These are phyloP conservation scores for Cosmorhoe ocellata DNA, from an alignment of 2,888 invertebrate species.

Conservation along the genomic window DNA sequence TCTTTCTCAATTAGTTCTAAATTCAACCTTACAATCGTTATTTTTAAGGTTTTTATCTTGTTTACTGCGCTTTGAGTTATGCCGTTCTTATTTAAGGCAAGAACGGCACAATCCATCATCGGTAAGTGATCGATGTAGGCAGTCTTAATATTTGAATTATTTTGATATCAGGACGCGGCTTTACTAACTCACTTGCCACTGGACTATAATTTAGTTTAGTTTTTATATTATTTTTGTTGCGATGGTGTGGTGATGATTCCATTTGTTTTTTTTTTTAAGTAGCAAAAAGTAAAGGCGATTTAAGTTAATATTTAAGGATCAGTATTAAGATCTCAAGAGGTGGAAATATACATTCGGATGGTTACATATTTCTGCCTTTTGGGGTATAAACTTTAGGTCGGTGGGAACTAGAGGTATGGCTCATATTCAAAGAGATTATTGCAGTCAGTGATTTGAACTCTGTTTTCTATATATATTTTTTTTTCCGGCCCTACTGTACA, in stretches of 20 bases:
- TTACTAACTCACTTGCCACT: conserved; percentile 52
- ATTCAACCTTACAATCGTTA: conserved; percentile 4
- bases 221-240: not conserved
- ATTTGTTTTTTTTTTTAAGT: too few relatives aligned
- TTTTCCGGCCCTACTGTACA: too few relatives aligned
- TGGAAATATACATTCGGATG: too few relatives aligned
- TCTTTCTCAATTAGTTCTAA: conserved; percentile 9
- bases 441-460: too few relatives aligned
- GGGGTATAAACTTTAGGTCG: too few relatives aligned
- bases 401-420: too few relatives aligned
- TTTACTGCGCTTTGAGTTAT: conserved; percentile 19
- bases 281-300: too few relatives aligned
- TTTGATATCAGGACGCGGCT: conserved; percentile 37
- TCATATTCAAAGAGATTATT: too few relatives aligned
- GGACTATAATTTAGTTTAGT: conserved; percentile 25
- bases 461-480: too few relatives aligned
- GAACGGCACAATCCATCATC: conserved; percentile 73
- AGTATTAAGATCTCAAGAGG: too few relatives aligned
- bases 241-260: not conserved
- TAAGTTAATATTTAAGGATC: too few relatives aligned
- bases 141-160: conserved; percentile 78
- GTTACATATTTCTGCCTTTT: too few relatives aligned
- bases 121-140: conserved; percentile 75
- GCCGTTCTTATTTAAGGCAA: conserved; percentile 34
- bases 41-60: conserved; percentile 19